Evolutionary conservation across 1,140 invertebrate species (phyloP), one percentile per base, ranked within the genome.

Genomic region (Solen grandis): DNA sequence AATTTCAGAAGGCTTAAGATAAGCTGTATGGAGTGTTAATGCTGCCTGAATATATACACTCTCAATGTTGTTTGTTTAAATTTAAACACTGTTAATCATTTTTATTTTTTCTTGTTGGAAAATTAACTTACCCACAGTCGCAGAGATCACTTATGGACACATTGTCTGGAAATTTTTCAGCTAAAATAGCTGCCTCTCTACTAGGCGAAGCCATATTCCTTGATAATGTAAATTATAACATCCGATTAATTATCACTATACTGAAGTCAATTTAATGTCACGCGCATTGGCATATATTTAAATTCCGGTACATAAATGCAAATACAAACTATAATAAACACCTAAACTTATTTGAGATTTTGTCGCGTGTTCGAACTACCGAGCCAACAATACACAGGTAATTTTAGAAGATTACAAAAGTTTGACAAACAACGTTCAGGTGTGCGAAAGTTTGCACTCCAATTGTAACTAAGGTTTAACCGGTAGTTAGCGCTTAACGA

Each of bases 161-260:
- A 72, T 80, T 72, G 46, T 80, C 77, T n/a, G 77, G 77, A 31
- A 80, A 80, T 35, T 80, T 70, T 38, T 80, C 77, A 14, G 77
- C 27, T 10, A 80, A 33, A 14, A 80, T 80, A 14, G 66, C 77
- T 31, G 66, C 77, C 25, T 80, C 54, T 54, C 65, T 70, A 25
- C 66, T 72, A 31, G 77, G 66, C 19, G 77, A 60, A 41, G 29
- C 59, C 77, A 72, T 80, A 22, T 36, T 46, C 36, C n/a, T n/a
- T n/a, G n/a, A n/a, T 33, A n/a, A 31, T 36, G 8, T 22, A 16
- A n/a, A 60, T 22, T 59, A 38, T 46, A 13, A 8, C 57, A 33
- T 31, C 62, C 41, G 25, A 50, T 22, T 2, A 19, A 1, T 54
- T 8, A 50, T 63, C 59, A 5, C 63, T 35, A 41, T 22, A 22